Conservation (phyloP, 2,888 invertebrate genomes). For the Oxytorus armatus region DNA sequence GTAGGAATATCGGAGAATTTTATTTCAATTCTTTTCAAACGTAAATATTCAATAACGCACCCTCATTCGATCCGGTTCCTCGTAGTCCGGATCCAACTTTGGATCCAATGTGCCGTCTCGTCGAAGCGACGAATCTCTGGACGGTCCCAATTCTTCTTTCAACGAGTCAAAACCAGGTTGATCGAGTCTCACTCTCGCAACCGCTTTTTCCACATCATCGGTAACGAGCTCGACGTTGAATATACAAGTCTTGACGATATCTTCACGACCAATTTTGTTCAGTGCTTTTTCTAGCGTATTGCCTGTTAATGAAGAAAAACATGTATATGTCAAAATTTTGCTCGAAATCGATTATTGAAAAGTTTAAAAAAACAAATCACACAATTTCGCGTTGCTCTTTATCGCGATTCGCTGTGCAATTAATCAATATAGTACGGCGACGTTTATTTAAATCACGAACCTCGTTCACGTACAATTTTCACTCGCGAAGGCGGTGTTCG, state of each 20-base stretch:
- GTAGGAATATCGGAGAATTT: slow-evolving; percentile 8
- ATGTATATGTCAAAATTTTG: background rate
- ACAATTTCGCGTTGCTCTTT: background rate
- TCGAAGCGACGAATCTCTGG: slow-evolving; percentile 90
- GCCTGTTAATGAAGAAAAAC: slow-evolving; percentile 84
- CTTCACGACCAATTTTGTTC: slow-evolving; percentile 91
- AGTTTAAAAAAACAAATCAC: too few species aligned
- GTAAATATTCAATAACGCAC: slow-evolving; percentile 84
- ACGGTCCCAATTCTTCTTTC: slow-evolving; percentile 91
- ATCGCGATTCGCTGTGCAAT: background rate
- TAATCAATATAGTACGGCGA: background rate
- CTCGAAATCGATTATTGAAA: background rate
- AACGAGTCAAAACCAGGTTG: slow-evolving; percentile 87
- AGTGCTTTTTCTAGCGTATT: slow-evolving; percentile 92
- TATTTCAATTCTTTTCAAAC: too few species aligned
- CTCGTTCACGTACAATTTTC: slow-evolving; percentile 71
- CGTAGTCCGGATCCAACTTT: slow-evolving; percentile 86
- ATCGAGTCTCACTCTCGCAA: slow-evolving; percentile 86
- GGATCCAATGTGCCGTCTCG: slow-evolving; percentile 87
- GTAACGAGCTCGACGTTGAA: slow-evolving; percentile 91
- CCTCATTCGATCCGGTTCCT: slow-evolving; percentile 89
- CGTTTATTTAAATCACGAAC: slow-evolving; percentile 70
- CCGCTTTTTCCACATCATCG: slow-evolving; percentile 88
- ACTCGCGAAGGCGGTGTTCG: slow-evolving; percentile 70
- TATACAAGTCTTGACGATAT: slow-evolving; percentile 92